Conservation (phyloP, 2,888 invertebrate genomes). For the Diarsia brunnea region DNA sequence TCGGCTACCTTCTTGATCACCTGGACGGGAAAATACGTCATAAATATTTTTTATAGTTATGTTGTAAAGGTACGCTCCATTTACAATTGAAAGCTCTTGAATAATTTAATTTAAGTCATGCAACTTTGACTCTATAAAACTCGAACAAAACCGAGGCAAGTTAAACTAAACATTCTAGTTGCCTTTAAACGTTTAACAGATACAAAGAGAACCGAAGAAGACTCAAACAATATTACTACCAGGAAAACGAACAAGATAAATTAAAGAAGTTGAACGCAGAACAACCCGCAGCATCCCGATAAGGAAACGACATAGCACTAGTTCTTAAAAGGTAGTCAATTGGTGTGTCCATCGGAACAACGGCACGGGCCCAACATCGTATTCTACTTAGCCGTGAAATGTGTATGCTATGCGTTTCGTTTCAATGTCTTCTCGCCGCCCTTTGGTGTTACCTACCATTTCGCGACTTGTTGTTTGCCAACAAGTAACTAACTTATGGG, state of each 20-base stretch:
- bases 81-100: constrained; percentile 15
- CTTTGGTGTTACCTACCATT: constrained; percentile 70
- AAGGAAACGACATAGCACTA: constrained; percentile 75
- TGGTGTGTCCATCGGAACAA: constrained; percentile 73
- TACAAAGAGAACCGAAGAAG: constrained; percentile 35
- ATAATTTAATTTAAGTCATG: constrained; percentile 1
- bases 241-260: constrained; percentile 55
- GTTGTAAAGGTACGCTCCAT: constrained; percentile 14
- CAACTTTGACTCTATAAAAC: neutral
- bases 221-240: constrained; percentile 56
- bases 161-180: neutral
- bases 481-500: constrained; percentile 39
- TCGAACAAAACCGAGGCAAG: neutral
- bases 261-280: constrained; percentile 65
- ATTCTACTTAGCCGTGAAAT: constrained; percentile 89
- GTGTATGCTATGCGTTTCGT: constrained; percentile 79
- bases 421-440: constrained; percentile 71
- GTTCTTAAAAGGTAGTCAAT: constrained; percentile 86
- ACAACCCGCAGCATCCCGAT: constrained; percentile 70
- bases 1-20: constrained; percentile 24
- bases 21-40: constrained; percentile 9
- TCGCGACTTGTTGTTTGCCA: constrained; percentile 49
- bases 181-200: constrained; percentile 26
- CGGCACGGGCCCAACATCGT: constrained; percentile 79
- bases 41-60: constrained; percentile 21